phyloP scores from a whole-genome alignment of 2,797 vertebrate genomes.

The Chromis chromis region DNA sequence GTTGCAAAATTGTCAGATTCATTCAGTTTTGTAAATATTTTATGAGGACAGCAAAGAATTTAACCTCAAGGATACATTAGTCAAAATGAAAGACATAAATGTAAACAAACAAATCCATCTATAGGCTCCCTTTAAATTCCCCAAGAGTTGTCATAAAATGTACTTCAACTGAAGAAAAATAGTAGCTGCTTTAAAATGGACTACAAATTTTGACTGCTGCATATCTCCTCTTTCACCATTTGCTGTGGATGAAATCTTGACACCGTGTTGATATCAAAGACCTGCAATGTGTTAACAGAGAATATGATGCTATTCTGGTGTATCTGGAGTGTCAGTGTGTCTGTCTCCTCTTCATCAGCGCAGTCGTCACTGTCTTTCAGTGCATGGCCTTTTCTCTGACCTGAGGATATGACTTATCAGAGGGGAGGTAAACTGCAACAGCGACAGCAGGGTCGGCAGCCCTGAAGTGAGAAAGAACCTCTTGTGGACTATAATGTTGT shows the following conservation, averaged over 20 bases:
- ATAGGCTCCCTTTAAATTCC: too few species aligned
- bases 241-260: background rate
- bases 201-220: too few species aligned
- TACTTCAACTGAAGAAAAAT: too few species aligned
- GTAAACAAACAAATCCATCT: too few species aligned
- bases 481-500: constrained; percentile 20
- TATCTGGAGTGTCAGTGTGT: background rate
- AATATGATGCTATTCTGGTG: background rate
- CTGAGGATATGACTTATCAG: constrained; percentile 10
- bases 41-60: too few species aligned
- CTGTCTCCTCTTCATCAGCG: constrained; percentile 5
- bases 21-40: too few species aligned
- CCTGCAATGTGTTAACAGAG: background rate
- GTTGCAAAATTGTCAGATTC: too few species aligned
- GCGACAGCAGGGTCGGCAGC: constrained; percentile 12
- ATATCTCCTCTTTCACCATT: background rate
- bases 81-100: too few species aligned
- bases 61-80: too few species aligned
- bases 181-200: too few species aligned
- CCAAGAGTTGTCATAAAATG: too few species aligned
- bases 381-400: constrained; percentile 25
- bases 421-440: background rate
- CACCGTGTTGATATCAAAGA: background rate
- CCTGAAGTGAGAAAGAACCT: constrained; percentile 3
- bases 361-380: constrained; percentile 12